phyloP scores from a whole-genome alignment of 2,888 invertebrate genomes.

The Habroteleia sp. region DNA sequence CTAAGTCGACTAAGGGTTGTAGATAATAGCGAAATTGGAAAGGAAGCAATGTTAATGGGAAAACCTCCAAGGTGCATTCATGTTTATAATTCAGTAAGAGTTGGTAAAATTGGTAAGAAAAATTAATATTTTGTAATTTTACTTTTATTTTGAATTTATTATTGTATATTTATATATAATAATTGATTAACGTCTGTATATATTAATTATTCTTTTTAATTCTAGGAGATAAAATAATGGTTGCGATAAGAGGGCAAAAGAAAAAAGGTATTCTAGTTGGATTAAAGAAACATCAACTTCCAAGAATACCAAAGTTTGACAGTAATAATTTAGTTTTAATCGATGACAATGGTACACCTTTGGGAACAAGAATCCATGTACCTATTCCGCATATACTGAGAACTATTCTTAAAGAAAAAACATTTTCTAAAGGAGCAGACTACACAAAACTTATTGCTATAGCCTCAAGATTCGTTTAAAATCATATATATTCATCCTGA shows the following conservation, averaged over 20 bases:
- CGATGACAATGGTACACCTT: constrained; percentile 95
- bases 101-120: constrained; percentile 84
- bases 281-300: constrained; percentile 89
- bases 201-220: constrained; percentile 13
- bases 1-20: constrained; percentile 93
- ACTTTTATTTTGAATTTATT: too few species aligned
- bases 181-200: too few species aligned
- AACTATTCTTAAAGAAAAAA: constrained; percentile 90
- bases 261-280: constrained; percentile 96
- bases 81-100: constrained; percentile 91
- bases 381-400: constrained; percentile 96
- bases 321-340: constrained; percentile 97
- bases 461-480: constrained; percentile 91
- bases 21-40: constrained; percentile 98
- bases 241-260: constrained; percentile 97
- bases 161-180: too few species aligned
- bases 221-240: constrained; percentile 91
- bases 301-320: constrained; percentile 94
- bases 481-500: not conserved
- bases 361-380: constrained; percentile 96
- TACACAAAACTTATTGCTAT: constrained; percentile 96
- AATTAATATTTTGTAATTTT: too few species aligned
- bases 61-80: constrained; percentile 96
- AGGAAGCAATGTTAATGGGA: constrained; percentile 96
- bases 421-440: constrained; percentile 91